Percentiles rank a stretch among this genome's conserved stretches.
These are phyloP conservation scores for Apoda limacodes DNA, from an alignment of 2,888 invertebrate species.

Conservation along the genomic window DNA sequence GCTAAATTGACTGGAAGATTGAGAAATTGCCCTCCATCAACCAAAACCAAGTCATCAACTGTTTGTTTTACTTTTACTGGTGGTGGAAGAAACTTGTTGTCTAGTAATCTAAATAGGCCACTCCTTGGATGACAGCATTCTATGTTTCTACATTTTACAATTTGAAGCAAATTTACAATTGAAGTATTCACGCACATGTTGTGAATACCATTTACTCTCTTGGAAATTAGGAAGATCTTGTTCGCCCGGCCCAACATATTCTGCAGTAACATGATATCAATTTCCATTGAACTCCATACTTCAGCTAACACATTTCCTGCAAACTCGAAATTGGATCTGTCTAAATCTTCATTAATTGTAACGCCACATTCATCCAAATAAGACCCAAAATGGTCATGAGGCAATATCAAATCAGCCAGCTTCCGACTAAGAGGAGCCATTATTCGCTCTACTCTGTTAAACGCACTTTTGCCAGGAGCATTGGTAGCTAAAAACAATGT, in stretches of 20 bases:
- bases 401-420: conserved; percentile 20
- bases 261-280: conserved; percentile 18
- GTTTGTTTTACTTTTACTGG: conserved; percentile 19
- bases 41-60: conserved; percentile 19
- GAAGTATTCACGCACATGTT: neutral
- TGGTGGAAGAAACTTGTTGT: conserved; percentile 19
- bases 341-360: conserved; percentile 22
- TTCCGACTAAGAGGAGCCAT: conserved; percentile 23
- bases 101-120: conserved; percentile 20
- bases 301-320: too few species aligned
- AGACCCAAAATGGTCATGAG: conserved; percentile 15
- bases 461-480: conserved; percentile 20
- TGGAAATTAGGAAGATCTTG: conserved; percentile 17
- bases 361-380: conserved; percentile 20
- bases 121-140: too few species aligned
- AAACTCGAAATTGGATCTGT: conserved; percentile 21
- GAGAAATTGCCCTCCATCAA: conserved; percentile 20
- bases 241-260: conserved; percentile 17
- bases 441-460: conserved; percentile 22
- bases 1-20: too few species aligned
- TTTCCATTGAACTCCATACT: too few species aligned
- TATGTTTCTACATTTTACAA: too few species aligned
- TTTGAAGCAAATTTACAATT: conserved; percentile 11
- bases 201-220: conserved; percentile 7
- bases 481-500: conserved; percentile 18